A percentile compares a stretch with the other conserved stretches of the same genome.
These are phyloP conservation scores for Columba livia DNA, from an alignment of 2,113 vertebrate species.

Conservation along the genomic window DNA sequence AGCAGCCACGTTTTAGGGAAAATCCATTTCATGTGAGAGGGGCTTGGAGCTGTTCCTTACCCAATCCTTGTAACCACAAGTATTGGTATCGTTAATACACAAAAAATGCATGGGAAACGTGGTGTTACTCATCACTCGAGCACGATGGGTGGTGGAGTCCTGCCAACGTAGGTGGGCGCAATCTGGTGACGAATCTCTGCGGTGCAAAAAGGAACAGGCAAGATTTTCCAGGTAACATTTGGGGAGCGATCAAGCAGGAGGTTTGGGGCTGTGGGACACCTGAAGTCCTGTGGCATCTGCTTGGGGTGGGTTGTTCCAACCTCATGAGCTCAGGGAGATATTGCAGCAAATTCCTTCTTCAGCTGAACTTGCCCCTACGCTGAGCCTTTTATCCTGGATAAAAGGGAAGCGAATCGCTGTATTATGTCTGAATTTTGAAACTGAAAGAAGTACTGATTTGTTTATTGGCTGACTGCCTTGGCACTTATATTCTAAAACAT, in stretches of 20 bases:
- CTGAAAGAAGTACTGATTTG: background rate
- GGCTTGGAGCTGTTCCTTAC: background rate
- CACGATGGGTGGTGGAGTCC: background rate
- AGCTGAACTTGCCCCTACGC: background rate
- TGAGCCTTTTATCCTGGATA: background rate
- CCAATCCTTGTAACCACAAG: background rate
- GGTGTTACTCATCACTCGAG: background rate
- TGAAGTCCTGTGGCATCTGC: background rate
- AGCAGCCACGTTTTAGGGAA: fast-evolving
- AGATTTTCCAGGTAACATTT: background rate
- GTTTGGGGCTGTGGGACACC: background rate
- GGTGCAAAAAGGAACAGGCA: background rate
- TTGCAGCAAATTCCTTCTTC: background rate
- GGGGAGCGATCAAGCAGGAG: fast-evolving
- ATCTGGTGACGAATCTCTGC: fast-evolving
- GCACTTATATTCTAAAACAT: background rate
- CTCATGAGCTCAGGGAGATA: fast-evolving
- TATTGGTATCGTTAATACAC: background rate
- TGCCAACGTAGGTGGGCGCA: background rate
- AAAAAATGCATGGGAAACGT: background rate
- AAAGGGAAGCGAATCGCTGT: background rate
- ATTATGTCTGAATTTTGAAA: background rate
- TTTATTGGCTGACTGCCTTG: background rate
- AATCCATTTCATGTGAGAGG: background rate
- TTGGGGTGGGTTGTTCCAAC: fast-evolving